Percentiles rank a stretch among this genome's conserved stretches.
Evolutionary conservation across 1,140 invertebrate genomes (phyloP).

Genomic region (Nomia melanderi): DNA sequence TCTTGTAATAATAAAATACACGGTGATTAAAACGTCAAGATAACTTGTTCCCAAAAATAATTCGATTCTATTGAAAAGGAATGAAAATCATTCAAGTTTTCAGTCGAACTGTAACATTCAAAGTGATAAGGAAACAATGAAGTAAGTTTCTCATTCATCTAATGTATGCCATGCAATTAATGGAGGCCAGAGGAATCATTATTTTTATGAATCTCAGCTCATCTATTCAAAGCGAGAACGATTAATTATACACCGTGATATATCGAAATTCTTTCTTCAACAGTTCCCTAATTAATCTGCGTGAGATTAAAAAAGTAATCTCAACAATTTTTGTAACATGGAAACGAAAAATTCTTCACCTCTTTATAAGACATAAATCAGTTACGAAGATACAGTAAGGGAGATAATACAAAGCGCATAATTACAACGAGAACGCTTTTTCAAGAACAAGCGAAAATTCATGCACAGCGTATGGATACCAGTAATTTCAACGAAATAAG

Average conservation of each 20-base stretch:
- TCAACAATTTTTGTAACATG: too few relatives aligned
- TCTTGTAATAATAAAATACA: background rate
- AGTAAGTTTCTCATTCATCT: conserved; percentile 10
- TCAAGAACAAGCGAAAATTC: too few relatives aligned
- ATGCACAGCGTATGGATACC: too few relatives aligned
- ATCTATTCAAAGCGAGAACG: background rate
- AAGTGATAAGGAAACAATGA: conserved; percentile 13
- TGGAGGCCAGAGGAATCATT: background rate
- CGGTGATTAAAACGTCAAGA: background rate
- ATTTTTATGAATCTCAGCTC: conserved; percentile 7
- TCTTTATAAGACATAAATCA: too few relatives aligned
- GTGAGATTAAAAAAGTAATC: background rate
- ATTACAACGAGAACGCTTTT: too few relatives aligned
- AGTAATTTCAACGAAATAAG: too few relatives aligned
- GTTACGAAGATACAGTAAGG: too few relatives aligned
- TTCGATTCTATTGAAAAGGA: background rate
- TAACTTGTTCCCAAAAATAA: background rate
- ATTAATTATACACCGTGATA: conserved; percentile 17
- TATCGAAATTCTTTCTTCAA: conserved; percentile 1
- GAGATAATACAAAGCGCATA: too few relatives aligned
- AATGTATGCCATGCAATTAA: conserved; percentile 9
- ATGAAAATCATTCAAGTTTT: background rate
- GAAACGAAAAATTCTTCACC: too few relatives aligned
- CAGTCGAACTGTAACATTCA: background rate
- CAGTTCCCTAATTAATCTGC: background rate